Conservation (phyloP, 2,113 vertebrate genomes). For the Sebastes schlegelii region DNA sequence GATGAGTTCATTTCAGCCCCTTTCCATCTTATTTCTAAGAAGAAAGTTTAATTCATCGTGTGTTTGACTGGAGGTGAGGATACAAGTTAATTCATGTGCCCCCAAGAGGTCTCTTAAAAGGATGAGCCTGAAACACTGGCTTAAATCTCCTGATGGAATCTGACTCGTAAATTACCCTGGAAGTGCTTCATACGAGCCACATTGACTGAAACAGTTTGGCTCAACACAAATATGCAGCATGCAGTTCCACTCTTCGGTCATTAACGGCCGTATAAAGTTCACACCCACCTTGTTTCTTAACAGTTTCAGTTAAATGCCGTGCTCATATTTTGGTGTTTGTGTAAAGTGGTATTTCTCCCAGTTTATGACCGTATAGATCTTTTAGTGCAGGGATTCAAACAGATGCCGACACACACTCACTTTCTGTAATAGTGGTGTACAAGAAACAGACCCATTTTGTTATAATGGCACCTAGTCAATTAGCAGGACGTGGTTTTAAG, state of each 20-base stretch:
- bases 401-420: conserved; percentile 14
- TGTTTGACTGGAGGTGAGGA: conserved; percentile 55
- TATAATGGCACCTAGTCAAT: conserved; percentile 65
- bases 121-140: conserved; percentile 55
- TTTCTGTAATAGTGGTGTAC: conserved; percentile 16
- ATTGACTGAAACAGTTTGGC: conserved; percentile 19
- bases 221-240: conserved; percentile 9
- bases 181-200: conserved; percentile 31
- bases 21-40: conserved; percentile 68
- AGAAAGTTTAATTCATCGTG: conserved; percentile 55
- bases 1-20: conserved; percentile 56
- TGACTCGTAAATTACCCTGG: conserved; percentile 43
- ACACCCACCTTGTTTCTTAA: not conserved
- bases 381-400: not conserved
- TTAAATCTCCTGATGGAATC: conserved; percentile 50
- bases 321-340: not conserved
- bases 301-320: not conserved
- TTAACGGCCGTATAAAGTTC: not conserved
- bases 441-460: conserved; percentile 46
- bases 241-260: not conserved
- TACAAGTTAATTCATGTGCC: conserved; percentile 52
- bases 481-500: conserved; percentile 55
- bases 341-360: not conserved
- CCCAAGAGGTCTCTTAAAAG: conserved; percentile 61
- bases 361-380: not conserved